Base-by-base conservation (phyloP, 2,113 vertebrate species). In the Onychostruthus taczanowskii region DNA sequence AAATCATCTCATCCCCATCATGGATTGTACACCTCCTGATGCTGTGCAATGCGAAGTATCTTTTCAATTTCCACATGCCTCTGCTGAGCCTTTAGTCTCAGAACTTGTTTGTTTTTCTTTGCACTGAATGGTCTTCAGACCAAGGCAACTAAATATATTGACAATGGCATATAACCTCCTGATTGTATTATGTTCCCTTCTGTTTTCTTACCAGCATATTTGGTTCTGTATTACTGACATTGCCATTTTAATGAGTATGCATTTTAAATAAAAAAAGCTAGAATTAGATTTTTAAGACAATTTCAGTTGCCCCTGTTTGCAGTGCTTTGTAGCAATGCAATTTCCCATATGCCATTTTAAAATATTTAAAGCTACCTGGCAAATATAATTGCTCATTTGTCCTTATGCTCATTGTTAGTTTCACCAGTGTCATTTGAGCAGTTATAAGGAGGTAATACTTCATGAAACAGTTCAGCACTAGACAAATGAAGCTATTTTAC, bases 71-170 rank as follows among this genome's bases (percentile, higher is more conserved):
- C 47, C 18, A 72, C 37, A 50, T 70, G 55, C 50, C 47, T 93
- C 87, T 92, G 64, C 87, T 94, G 76, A 91, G 76, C 63, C 47
- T 95, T 95, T 96, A 63, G 73, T 94, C 82, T 77, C 69, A 84
- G 66, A 75, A 93, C 50, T 85, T 94, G n/a, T 96, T 97, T 95
- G 47, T 9, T 92, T 96, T 96, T 83, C 72, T 95, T 97, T 95
- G 44, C 59, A 72, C 14, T 90, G 79, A 86, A 80, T 70, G 41
- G 11, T 86, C 46, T 94, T 96, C 22, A 90, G 91, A 84, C 39
- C 46, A 94, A 94, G 18, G 26, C 47, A 85, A 30, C 70, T 87
- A 92, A 93, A 77, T 52, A 8, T 84, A 70, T 79, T n/a, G 72
- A 33, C 47, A 70, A 37, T 86, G 78, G 37, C 21, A 49, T 70